phyloP scores from a whole-genome alignment of 2,113 vertebrate species.

The Zonotrichia leucophrys region DNA sequence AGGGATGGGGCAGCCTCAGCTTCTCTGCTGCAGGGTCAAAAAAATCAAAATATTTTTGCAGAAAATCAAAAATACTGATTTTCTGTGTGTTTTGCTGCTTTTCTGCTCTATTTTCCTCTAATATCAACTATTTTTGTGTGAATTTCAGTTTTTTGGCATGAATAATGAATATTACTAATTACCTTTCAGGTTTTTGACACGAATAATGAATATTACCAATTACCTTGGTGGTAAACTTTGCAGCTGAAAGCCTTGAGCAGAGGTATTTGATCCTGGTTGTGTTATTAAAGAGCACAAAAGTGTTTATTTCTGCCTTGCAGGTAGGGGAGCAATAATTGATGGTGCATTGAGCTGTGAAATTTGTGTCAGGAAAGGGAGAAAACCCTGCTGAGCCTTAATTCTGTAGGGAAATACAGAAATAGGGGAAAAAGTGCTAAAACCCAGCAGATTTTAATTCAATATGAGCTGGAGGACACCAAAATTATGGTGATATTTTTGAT shows the following conservation, averaged over 20 bases:
- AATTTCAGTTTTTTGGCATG: background rate
- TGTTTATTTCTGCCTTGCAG: background rate
- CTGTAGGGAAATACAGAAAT: background rate
- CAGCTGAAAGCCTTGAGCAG: background rate
- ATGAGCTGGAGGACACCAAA: background rate
- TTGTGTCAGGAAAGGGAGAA: background rate
- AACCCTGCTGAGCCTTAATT: background rate
- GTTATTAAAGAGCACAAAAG: background rate
- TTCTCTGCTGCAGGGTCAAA: no score
- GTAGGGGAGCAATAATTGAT: background rate
- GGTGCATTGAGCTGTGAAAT: background rate
- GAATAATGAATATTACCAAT: no score
- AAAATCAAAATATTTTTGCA: no score
- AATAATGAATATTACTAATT: no score
- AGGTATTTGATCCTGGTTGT: background rate
- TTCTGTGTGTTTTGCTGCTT: background rate
- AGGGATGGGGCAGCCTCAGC: no score
- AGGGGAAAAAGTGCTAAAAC: background rate
- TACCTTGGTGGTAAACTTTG: background rate
- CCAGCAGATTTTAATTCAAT: background rate
- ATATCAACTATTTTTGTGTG: background rate
- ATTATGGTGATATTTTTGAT: no score
- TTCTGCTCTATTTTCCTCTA: background rate
- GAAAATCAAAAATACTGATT: background rate
- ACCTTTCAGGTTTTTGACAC: no score